Base-by-base conservation (phyloP, 2,113 vertebrate genomes). In the Eolophus roseicapilla region DNA sequence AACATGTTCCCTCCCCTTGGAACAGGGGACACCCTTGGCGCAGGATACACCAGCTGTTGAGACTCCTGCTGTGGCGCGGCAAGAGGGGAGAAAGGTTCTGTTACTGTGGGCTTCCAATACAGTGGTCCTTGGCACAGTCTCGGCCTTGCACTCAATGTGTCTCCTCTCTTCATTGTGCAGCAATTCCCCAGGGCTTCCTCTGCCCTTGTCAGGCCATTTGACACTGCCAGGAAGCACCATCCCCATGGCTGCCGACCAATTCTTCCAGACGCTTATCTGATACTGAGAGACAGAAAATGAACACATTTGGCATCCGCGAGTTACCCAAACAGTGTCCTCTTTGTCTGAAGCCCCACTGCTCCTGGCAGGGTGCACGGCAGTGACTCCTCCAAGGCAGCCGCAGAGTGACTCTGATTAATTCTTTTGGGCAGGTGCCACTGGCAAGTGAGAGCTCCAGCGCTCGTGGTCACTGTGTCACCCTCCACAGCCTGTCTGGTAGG, bases 401-500 rank as follows among this genome's bases (percentile, higher is more conserved):
- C 47, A 1, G 10, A 87, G 65, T 20, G 76, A 5, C 41, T 71
- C 75, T 76, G 78, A 85, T 78, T 83, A 67, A 96, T 94, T 82
- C 64, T 81, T 95, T 64, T 92, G 90, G 89, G 90, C 90, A 96
- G 93, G 60, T 71, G 92, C 92, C 95, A 84, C 2, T 2, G 80
- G 93, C 93, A 37, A 62, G 69, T 1, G 46, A 78, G 80, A 77
- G 63, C 68, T 80, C 24, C 33, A 35, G 46, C 21, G 52, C 39
- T 74, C n/a, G 46, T 92, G 78, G 69, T 64, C 55, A 47, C 46
- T 1, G 75, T 79, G 85, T 39, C 88, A 65, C 41, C 55, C 78
- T 71, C 35, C 77, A 19, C 81, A 93, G 89, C 35, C 82, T 18
- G 65, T 35, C 46, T 87, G 63, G 55, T 69, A 78, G 60, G 3